Conservation (phyloP, 2,113 vertebrate species). For the Corythornis madagascariensis region DNA sequence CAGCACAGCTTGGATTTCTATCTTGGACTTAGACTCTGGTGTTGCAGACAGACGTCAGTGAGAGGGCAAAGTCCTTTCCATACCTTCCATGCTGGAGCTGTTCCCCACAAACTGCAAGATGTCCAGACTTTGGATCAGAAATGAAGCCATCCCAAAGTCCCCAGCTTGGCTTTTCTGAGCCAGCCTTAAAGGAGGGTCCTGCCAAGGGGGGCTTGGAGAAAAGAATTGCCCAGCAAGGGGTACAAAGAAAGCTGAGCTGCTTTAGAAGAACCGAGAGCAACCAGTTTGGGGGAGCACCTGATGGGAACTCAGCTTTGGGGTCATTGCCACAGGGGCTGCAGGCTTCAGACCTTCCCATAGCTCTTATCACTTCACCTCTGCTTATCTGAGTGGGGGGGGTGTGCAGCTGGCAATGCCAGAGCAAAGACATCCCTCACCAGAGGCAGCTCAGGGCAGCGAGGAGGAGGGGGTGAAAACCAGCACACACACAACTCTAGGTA, state of each 20-base stretch:
- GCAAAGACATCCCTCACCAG: background rate
- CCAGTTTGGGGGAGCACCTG: background rate
- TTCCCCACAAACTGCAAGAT: background rate
- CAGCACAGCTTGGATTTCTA: background rate
- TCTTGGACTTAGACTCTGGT: background rate
- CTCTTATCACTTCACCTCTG: background rate
- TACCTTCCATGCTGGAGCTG: background rate
- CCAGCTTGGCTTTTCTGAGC: background rate
- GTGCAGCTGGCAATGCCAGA: background rate
- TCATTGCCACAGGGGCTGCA: background rate
- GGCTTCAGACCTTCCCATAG: background rate
- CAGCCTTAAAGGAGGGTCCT: background rate
- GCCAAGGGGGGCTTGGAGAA: background rate
- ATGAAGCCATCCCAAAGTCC: background rate
- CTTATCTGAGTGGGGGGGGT: accelerated
- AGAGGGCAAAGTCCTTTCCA: background rate
- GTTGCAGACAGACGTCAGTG: background rate
- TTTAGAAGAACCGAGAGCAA: background rate
- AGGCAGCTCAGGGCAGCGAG: background rate
- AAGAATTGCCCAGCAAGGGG: background rate
- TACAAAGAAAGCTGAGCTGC: background rate
- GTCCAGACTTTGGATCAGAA: background rate
- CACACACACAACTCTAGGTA: background rate
- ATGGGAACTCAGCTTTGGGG: background rate
- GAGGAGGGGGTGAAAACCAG: background rate